Conservation (phyloP, 2,113 vertebrate genomes). For the Takifugu bimaculatus region DNA sequence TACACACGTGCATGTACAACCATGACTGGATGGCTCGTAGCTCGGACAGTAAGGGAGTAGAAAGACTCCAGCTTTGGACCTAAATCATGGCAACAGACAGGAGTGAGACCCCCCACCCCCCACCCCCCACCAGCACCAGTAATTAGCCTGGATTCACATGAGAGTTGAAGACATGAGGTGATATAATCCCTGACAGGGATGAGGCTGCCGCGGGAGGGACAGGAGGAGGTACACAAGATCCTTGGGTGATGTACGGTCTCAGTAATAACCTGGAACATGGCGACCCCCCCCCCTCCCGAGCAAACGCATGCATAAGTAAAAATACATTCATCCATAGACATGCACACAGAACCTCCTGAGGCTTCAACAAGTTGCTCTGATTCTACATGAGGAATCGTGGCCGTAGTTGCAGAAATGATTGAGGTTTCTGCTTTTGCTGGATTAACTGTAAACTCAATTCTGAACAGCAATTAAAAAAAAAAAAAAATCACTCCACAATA, state of each 20-base stretch:
- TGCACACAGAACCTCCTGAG: no score
- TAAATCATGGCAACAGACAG: background rate
- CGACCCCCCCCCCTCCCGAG: background rate
- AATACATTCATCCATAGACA: background rate
- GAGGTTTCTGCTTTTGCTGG: background rate
- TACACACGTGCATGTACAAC: conserved; percentile 14
- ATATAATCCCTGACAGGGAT: background rate
- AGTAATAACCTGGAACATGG: background rate
- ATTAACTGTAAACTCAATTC: no score
- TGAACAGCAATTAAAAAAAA: no score
- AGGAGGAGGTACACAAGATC: background rate
- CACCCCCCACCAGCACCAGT: no score
- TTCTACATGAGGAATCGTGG: no score
- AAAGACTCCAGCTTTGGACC: background rate
- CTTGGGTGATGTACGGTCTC: conserved; percentile 12
- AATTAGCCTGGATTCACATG: background rate
- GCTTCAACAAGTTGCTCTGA: no score
- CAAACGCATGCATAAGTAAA: conserved; percentile 8
- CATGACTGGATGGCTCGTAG: conserved; percentile 2
- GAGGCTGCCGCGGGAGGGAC: background rate
- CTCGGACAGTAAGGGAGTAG: conserved; percentile 1
- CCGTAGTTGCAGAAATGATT: no score
- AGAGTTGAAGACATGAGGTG: conserved; percentile 1
- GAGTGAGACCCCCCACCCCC: no score
- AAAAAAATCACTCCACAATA: no score